Evolutionary conservation across 2,888 invertebrate species (phyloP), one percentile per base, ranked within the genome.

Genomic region (Epirrhoe alternata): DNA sequence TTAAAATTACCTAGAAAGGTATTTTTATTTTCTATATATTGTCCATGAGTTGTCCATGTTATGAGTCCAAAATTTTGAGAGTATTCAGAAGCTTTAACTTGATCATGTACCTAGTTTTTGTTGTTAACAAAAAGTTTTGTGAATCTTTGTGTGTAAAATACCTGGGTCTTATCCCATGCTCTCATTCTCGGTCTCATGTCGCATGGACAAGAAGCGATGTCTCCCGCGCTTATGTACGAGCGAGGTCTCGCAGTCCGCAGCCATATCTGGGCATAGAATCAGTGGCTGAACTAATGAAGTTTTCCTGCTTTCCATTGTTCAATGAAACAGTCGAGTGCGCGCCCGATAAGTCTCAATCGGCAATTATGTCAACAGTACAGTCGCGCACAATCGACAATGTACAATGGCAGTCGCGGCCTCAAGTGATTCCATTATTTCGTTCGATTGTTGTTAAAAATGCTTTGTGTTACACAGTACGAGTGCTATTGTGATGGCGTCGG

Each of bases 261-360:
- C 38, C 12, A 12, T 42, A 42, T 42, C 38, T 38, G 38, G 50
- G 30, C 24, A 38, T 61, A 24, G 17, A 54, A 57, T 47, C 50
- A 33, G 53, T 55, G 50, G 61, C 62, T 53, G 61, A 66, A 61
- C 66, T 62, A 66, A 66, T 59, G 66, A 62, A 58, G 54, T 54
- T 66, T 61, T 61, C 66, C 61, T 53, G 55, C 61, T 66, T 62
- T 66, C 58, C 54, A 66, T 66, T 66, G 66, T 66, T 62, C 54
- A 58, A 42, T 66, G 66, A 58, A 62, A 62, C 61, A 62, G 58
- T 66, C 54, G 66, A 54, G 30, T 61, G 64, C 31, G 65, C 38
- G 53, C 53, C 52, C 66, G 57, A 57, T 61, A 61, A 65, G 33
- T 53, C 57, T 65, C 65, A 59, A 61, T 68, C 64, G 64, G 55